Conservation (phyloP, 2,888 invertebrate genomes). For the Apotomis capreana region DNA sequence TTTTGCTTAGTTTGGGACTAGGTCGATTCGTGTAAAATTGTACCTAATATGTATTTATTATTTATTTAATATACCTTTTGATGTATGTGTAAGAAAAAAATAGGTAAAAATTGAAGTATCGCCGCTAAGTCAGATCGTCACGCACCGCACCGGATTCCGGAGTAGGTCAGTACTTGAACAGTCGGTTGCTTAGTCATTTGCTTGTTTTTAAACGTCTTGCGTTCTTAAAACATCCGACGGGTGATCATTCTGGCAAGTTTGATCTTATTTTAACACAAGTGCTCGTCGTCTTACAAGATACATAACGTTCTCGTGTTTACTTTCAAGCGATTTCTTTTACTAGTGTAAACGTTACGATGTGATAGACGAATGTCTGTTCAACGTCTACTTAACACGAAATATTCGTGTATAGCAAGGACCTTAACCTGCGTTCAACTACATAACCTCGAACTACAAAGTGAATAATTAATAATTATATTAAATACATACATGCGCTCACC, state of each 20-base stretch:
- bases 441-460: no score
- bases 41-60: no score
- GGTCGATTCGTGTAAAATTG: no score
- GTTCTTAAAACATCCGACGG: slow-evolving; percentile 24
- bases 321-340: slow-evolving; percentile 33
- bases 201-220: slow-evolving; percentile 12
- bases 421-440: no score
- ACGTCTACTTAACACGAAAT: slow-evolving; percentile 15
- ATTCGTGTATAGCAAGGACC: neutral
- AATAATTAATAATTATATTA: no score
- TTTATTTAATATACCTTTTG: no score
- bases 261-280: slow-evolving; percentile 38
- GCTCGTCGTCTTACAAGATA: slow-evolving; percentile 35
- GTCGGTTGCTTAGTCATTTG: neutral
- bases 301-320: slow-evolving; percentile 36
- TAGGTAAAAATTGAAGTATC: no score
- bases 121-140: neutral
- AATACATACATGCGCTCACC: no score
- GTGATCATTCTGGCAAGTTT: slow-evolving; percentile 29
- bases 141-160: neutral
- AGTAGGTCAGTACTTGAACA: neutral
- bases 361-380: slow-evolving; percentile 36
- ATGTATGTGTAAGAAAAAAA: no score
- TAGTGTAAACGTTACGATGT: slow-evolving; percentile 29
- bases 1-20: no score